phyloP scores from a whole-genome alignment of 2,797 vertebrate genomes.

The Poeciliopsis gracilis region DNA sequence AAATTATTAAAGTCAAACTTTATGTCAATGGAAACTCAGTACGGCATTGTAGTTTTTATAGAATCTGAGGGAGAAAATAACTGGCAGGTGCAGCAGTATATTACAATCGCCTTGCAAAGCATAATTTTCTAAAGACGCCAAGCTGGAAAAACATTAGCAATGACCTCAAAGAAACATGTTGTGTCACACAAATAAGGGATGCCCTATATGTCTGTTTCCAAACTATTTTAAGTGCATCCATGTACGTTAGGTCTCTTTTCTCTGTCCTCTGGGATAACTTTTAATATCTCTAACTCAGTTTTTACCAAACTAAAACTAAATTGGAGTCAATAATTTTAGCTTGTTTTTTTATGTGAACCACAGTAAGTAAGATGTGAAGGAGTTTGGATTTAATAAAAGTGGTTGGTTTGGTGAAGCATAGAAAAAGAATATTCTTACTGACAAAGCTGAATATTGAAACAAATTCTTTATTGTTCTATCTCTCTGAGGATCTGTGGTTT shows the following conservation, averaged over 20 bases:
- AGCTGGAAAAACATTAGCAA: neutral
- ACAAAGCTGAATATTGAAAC: neutral
- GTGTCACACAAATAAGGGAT: neutral
- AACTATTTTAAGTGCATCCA: neutral
- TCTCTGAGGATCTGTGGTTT: neutral
- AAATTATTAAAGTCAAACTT: neutral
- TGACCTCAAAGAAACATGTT: neutral
- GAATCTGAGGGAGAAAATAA: neutral
- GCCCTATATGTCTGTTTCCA: neutral
- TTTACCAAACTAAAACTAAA: neutral
- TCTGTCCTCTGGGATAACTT: neutral
- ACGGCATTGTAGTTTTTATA: neutral
- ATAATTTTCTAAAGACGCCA: neutral
- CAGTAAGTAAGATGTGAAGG: neutral
- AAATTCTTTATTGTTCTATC: neutral
- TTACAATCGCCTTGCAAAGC: neutral
- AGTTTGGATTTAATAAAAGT: neutral
- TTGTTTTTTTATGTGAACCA: neutral
- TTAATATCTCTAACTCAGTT: neutral
- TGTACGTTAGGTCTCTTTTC: neutral
- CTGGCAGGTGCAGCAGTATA: neutral
- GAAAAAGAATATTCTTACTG: neutral
- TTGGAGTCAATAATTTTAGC: neutral
- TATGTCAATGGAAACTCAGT: neutral
- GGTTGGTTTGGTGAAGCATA: neutral